phyloP scores from a whole-genome alignment of 2,888 invertebrate species.

The Diachrysia chrysitis region DNA sequence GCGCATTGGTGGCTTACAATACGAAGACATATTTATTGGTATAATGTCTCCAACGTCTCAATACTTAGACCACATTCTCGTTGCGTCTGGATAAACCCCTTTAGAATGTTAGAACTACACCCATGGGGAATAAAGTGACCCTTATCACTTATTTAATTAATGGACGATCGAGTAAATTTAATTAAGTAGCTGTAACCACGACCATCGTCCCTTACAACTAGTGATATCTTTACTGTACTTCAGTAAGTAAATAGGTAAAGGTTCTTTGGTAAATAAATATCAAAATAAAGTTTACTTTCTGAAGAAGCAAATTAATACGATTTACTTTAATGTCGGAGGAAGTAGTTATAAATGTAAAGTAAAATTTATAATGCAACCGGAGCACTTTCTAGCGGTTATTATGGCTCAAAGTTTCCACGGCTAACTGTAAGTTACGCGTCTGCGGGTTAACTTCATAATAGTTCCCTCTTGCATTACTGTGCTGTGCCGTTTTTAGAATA shows the following conservation, averaged over 20 bases:
- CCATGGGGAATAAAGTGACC: slow-evolving; percentile 50
- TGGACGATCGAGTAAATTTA: slow-evolving; percentile 46
- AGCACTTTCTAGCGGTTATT: slow-evolving; percentile 67
- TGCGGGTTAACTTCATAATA: slow-evolving; percentile 63
- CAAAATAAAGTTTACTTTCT: slow-evolving; percentile 13
- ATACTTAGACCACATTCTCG: slow-evolving; percentile 36
- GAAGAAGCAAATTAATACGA: slow-evolving; percentile 37
- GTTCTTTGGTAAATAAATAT: slow-evolving; percentile 9
- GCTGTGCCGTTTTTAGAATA: neutral
- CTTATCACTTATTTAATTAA: slow-evolving; percentile 52
- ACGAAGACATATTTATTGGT: no score
- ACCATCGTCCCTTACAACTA: neutral
- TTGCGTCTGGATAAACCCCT: slow-evolving; percentile 49
- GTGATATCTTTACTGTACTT: neutral
- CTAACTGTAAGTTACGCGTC: slow-evolving; percentile 67
- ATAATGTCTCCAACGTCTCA: neutral
- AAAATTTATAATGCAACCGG: slow-evolving; percentile 60
- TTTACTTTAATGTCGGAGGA: slow-evolving; percentile 46
- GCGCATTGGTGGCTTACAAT: no score
- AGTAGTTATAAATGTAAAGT: slow-evolving; percentile 52
- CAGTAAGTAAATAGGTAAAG: no score
- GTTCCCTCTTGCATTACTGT: slow-evolving; percentile 53
- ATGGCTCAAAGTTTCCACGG: slow-evolving; percentile 73
- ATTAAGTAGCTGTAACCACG: slow-evolving; percentile 20
- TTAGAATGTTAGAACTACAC: slow-evolving; percentile 63